A percentile compares a stretch with the other conserved stretches of the same genome.
phyloP scores from a whole-genome alignment of 2,113 vertebrate species.

The Litocranius walleri region DNA sequence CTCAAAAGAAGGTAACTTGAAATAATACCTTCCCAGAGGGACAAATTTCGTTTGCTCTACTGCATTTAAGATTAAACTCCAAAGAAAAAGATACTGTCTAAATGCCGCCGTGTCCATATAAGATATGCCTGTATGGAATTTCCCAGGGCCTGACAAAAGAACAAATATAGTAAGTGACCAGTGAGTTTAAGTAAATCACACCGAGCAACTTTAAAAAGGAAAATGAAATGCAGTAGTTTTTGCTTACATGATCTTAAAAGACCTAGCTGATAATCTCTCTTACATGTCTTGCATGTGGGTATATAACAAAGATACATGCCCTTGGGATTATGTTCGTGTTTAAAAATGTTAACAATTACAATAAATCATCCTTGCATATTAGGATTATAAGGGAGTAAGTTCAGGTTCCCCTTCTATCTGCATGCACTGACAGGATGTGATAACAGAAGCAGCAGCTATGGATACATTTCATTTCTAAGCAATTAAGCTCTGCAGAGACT shows the following conservation, averaged over 20 bases:
- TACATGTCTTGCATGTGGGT: neutral
- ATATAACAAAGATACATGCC: accelerated
- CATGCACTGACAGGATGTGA: neutral
- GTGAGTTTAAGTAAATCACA: neutral
- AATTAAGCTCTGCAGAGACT: neutral
- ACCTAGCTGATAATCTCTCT: neutral
- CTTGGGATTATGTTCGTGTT: neutral
- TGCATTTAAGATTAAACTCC: neutral
- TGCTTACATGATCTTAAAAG: neutral
- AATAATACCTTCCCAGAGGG: neutral
- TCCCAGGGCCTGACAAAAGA: neutral
- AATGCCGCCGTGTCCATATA: neutral
- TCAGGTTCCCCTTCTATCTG: neutral
- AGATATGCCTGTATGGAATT: neutral
- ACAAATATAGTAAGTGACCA: neutral
- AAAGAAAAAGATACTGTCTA: neutral
- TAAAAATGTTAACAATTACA: neutral
- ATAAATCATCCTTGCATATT: neutral
- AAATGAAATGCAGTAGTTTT: neutral
- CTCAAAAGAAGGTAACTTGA: neutral
- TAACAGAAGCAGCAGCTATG: neutral
- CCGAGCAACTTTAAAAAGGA: neutral
- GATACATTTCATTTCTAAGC: neutral
- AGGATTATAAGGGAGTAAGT: neutral
- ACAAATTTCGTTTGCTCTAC: neutral